Evolutionary conservation across 1,140 invertebrate species (phyloP), one percentile per base, ranked within the genome.

Genomic region (Coptotermes formosanus): DNA sequence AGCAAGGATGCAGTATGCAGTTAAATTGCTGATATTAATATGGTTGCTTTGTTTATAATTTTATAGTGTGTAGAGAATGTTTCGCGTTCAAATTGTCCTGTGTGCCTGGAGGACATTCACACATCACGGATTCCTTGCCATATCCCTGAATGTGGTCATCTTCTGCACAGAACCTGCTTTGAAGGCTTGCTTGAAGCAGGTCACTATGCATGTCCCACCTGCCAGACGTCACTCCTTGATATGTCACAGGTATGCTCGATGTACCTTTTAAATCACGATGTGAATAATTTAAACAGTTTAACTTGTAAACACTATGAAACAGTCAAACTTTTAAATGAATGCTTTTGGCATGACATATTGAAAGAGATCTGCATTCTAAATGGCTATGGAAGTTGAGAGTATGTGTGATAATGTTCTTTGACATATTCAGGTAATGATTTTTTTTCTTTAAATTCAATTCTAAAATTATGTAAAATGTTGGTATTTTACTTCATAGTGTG

Each of bases 91-190:
- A 96, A 97, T 91, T 98, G 97, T 90, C 95, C 97, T 3, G 96
- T 98, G 52, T 98, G 97, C 88, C 89, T 97, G 85, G 96, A 97
- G 88, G 95, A 97, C 90, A 96, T 98, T 88, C 97, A 98, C 90
- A 97, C 97, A 30, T 97, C 96, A 82, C 93, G 96, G 82, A 96
- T 96, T 89, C 95, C 95, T 43, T 96, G 96, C 90, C 95, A 97
- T 91, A 96, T 97, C 90, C 96, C 96, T 7, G 93, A 94, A 88
- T 98, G 97, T 91, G 96, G 96, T 0, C 97, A 98, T 92, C 91
- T 97, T 85, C 91, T 97, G 87, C 97, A 97, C 90, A 93, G 94
- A 85, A 94, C 94, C 14, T 97, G 96, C 91, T 97, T 96, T 89
- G 94, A 96, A 89, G 94, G 96, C 88, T 91, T 97, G 87, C 90